Evolutionary conservation across 2,797 vertebrate genomes (phyloP), one percentile per base, ranked within the genome.

Genomic region (Oophaga sylvatica): DNA sequence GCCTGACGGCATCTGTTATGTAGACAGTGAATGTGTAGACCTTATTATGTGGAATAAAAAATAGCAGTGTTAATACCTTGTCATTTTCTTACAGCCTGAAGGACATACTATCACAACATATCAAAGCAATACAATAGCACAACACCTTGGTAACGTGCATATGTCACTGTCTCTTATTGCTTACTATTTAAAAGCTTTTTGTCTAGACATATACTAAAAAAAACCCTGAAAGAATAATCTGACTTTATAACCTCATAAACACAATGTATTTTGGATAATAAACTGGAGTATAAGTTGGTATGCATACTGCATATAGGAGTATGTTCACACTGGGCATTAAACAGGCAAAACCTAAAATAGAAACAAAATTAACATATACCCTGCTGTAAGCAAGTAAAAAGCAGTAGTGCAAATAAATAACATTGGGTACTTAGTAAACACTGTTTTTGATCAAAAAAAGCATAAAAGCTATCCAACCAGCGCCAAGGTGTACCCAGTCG

Each of bases 1-100:
- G 91, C 88, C 86, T 90, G 92, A 86, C 89, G 90, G 77, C 89
- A 83, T 84, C 15, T 89, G 85, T 84, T 90, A 91, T 83, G 84
- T 67, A 31, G 90, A 45, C 84, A 75, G 87, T 90, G 90, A 89
- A 90, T 84, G 84, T 89, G 84, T 88, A 80, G 90, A 75, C 63
- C 85, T 90, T 91, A 91, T 91, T 83, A 91, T 87, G 90, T 90
- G 85, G 82, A 75, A 87, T 81, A 91, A 90, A 90, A 91, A 90
- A 92, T 84, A 92, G 89, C 45, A 83, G 87, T 87, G 90, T 22
- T 94, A 92, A 91, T 89, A 89, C 91, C 63, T 91, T 93, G 90
- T 73, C 12, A 59, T 85, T 73, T 48, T 73, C 56, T n/a, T 77
- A 60, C 29, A 48, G 87, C 81, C 83, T 89, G 79, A 35, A 85